phyloP scores from a whole-genome alignment of 2,113 vertebrate genomes.

The Salvelinus fontinalis region DNA sequence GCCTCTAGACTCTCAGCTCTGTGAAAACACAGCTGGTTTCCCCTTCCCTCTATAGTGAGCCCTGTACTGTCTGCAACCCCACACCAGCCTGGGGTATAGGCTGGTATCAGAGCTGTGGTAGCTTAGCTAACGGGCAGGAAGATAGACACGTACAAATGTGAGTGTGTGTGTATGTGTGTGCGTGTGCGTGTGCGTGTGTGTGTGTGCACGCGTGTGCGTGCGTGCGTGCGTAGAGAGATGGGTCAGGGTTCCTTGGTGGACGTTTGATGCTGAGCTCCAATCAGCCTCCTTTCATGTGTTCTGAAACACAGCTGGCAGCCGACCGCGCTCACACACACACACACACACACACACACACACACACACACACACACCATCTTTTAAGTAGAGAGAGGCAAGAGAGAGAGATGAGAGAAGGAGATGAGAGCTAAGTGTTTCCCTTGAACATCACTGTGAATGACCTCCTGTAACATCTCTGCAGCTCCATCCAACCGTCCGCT shows the following conservation, averaged over 20 bases:
- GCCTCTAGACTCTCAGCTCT: background rate
- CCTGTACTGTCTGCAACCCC: background rate
- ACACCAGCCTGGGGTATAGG: background rate
- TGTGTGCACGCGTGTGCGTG: background rate
- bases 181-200: background rate
- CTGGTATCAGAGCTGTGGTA: background rate
- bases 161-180: background rate
- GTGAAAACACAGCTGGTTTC: background rate
- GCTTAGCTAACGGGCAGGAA: background rate
- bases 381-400: no score
- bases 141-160: background rate
- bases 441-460: no score
- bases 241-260: background rate
- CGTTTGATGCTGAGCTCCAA: slow-evolving; percentile 3
- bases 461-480: no score
- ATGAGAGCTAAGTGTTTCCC: no score
- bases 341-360: no score
- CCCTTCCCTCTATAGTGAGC: background rate
- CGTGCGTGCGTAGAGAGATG: slow-evolving; percentile 2
- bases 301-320: background rate
- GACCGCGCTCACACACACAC: slow-evolving; percentile 2
- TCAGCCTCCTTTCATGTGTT: slow-evolving; percentile 3
- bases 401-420: no score
- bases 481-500: no score
- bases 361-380: background rate